Percentiles rank a stretch among this genome's conserved stretches.
These are phyloP conservation scores for Ailurus styani DNA, from an alignment of 2,113 vertebrate species.

Conservation along the genomic window DNA sequence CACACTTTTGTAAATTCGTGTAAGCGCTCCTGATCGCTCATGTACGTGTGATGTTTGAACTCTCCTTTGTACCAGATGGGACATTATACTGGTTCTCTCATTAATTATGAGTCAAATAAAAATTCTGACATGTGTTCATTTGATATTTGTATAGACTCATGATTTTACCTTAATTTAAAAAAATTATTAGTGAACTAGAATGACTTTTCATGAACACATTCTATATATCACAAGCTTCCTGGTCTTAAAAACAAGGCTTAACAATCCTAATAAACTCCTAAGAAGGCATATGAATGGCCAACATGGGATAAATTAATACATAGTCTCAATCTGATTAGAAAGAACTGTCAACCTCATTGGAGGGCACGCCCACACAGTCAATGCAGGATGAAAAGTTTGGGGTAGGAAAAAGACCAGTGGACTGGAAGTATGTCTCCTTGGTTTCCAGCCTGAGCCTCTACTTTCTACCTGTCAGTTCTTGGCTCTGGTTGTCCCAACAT, in stretches of 20 bases:
- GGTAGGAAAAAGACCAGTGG: neutral
- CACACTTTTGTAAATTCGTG: neutral
- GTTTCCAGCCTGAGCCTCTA: neutral
- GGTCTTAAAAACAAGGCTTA: neutral
- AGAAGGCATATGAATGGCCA: neutral
- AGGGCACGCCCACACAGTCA: neutral
- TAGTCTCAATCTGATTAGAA: neutral
- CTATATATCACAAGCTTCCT: neutral
- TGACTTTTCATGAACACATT: neutral
- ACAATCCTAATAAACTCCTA: neutral
- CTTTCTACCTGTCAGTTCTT: neutral
- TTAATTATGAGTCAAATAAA: neutral
- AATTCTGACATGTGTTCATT: neutral
- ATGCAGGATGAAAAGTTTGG: neutral
- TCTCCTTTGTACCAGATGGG: neutral
- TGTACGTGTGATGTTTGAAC: neutral
- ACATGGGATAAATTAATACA: neutral
- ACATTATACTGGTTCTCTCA: neutral
- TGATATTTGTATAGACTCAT: neutral
- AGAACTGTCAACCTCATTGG: neutral
- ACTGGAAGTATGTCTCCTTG: neutral
- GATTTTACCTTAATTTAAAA: neutral
- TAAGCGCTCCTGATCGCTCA: neutral
- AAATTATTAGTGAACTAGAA: neutral
- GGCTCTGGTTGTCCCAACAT: neutral